Evolutionary conservation across 2,113 vertebrate species (phyloP).

Genomic region (Accipiter virgatus): DNA sequence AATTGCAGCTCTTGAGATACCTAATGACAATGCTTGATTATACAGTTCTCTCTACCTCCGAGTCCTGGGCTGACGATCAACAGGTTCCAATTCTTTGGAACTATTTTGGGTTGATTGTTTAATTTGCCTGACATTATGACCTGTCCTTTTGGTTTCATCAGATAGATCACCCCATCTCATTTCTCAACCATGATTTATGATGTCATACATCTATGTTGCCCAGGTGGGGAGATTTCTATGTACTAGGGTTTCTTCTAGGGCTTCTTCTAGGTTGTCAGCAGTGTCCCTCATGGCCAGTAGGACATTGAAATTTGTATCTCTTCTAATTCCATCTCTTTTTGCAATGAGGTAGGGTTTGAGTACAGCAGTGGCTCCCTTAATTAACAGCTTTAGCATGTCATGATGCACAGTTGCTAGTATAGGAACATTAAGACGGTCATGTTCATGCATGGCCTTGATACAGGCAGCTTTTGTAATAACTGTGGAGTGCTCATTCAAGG

Average conservation of each 20-base stretch:
- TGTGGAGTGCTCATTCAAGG: too few species aligned
- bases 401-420: not conserved
- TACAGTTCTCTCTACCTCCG: too few species aligned
- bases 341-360: not conserved
- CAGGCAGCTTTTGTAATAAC: not conserved
- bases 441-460: not conserved
- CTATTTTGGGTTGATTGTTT: too few species aligned
- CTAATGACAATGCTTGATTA: too few species aligned
- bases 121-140: not conserved
- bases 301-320: not conserved
- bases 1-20: too few species aligned
- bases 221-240: not conserved
- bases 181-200: not conserved
- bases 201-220: not conserved
- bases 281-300: not conserved
- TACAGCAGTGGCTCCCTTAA: not conserved
- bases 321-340: not conserved
- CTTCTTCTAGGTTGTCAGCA: too few species aligned
- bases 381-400: not conserved
- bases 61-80: too few species aligned
- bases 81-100: too few species aligned
- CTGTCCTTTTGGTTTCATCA: not conserved
- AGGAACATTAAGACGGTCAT: not conserved
- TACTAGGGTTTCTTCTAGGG: too few species aligned
- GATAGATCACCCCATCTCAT: not conserved